Evolutionary conservation across 2,113 vertebrate genomes (phyloP).

Genomic region (Elachura formosa): DNA sequence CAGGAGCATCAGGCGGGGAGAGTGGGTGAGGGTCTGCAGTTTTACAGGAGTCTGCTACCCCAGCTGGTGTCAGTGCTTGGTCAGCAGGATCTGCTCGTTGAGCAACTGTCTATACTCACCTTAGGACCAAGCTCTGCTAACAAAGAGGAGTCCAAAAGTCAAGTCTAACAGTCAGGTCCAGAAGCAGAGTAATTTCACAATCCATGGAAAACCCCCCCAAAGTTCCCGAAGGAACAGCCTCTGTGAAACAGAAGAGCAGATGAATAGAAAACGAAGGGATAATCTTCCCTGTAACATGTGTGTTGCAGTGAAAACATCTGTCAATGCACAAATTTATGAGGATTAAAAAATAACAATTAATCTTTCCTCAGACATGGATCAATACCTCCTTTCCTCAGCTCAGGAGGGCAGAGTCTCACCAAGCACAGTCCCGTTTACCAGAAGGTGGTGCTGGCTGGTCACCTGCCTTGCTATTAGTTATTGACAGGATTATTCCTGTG

Average conservation of each 20-base stretch:
- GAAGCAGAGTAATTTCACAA: neutral
- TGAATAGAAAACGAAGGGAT: neutral
- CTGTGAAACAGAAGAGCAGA: neutral
- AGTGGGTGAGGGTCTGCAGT: neutral
- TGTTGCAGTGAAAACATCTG: slow-evolving; percentile 17
- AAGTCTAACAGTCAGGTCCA: neutral
- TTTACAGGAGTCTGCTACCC: neutral
- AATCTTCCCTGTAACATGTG: neutral
- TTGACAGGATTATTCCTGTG: neutral
- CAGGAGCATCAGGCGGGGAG: accelerated
- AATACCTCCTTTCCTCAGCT: neutral
- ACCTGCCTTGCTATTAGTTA: neutral
- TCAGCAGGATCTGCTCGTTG: neutral
- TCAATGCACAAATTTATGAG: neutral
- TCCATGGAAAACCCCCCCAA: neutral
- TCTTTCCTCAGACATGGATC: slow-evolving; percentile 17
- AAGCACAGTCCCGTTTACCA: neutral
- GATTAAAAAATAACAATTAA: slow-evolving; percentile 43
- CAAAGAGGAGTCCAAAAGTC: neutral
- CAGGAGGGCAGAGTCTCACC: neutral
- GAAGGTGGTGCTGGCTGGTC: neutral
- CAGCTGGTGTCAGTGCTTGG: neutral
- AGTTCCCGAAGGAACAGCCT: neutral
- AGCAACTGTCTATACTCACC: neutral
- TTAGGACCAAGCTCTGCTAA: neutral